Percentiles rank a stretch among this genome's conserved stretches.
Evolutionary conservation across 1,140 invertebrate genomes (phyloP).

Genomic region (Rhyacophila brunnea): DNA sequence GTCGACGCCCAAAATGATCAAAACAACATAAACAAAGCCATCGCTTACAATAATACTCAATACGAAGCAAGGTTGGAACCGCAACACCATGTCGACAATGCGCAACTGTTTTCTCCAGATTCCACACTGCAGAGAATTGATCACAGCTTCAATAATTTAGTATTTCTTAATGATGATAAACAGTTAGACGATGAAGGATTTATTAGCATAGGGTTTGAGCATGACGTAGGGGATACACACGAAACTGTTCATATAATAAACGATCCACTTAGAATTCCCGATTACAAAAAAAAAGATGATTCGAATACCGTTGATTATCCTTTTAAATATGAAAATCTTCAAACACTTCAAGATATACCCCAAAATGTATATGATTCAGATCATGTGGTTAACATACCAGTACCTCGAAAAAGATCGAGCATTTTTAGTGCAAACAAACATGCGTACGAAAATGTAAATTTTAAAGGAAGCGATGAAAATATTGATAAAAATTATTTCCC

Average conservation of each 20-base stretch:
- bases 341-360: not conserved
- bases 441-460: not conserved
- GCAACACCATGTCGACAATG: not conserved
- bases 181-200: constrained; percentile 11
- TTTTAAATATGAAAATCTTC: not conserved
- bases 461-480: not conserved
- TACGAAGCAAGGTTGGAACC: not conserved
- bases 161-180: constrained; percentile 5
- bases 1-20: constrained; percentile 38
- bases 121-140: not conserved
- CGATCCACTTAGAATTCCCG: no score
- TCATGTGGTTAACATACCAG: not conserved
- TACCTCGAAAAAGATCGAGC: not conserved
- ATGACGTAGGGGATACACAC: constrained; percentile 1
- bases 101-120: not conserved
- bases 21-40: not conserved
- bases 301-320: no score
- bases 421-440: not conserved
- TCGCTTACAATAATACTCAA: not conserved
- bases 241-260: no score
- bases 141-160: constrained; percentile 1
- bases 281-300: no score
- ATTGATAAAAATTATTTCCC: not conserved
- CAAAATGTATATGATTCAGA: not conserved
- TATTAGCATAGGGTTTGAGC: constrained; percentile 12